Percentiles rank a stretch among this genome's conserved stretches.
Conservation (phyloP, 2,797 vertebrate genomes). For the Anguilla anguilla region DNA sequence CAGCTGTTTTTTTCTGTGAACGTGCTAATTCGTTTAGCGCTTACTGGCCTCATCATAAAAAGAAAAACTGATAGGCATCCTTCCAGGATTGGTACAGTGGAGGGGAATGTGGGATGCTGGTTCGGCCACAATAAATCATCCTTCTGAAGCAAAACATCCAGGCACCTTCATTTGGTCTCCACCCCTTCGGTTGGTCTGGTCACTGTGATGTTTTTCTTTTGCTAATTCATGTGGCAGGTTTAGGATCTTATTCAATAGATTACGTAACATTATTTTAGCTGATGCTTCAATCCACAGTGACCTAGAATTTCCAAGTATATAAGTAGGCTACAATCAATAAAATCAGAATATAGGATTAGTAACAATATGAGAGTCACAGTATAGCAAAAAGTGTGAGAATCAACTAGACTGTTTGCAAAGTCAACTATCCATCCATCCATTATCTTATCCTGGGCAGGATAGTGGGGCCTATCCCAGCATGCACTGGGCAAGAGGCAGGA, state of each 20-base stretch:
- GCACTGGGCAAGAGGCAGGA: too few species aligned
- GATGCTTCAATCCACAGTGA: neutral
- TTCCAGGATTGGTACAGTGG: constrained; percentile 21
- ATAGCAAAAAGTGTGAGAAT: neutral
- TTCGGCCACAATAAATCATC: neutral
- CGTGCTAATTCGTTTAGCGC: constrained; percentile 41
- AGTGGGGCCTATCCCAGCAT: too few species aligned
- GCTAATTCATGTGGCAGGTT: neutral
- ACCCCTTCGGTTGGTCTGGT: neutral
- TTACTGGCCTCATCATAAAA: constrained; percentile 27
- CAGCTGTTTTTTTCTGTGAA: constrained; percentile 51
- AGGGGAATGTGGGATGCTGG: neutral
- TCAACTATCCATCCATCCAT: neutral
- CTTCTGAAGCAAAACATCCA: neutral
- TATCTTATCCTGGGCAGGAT: too few species aligned
- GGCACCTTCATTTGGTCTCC: neutral
- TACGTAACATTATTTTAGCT: neutral
- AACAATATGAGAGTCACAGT: neutral
- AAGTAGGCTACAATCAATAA: neutral
- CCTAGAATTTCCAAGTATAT: neutral
- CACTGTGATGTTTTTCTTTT: neutral
- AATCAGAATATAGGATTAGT: neutral
- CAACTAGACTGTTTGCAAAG: neutral
- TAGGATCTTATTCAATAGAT: neutral
- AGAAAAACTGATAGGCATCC: constrained; percentile 27